Evolutionary conservation across 2,797 vertebrate species (phyloP).

Genomic region (Pelodytes ibericus): DNA sequence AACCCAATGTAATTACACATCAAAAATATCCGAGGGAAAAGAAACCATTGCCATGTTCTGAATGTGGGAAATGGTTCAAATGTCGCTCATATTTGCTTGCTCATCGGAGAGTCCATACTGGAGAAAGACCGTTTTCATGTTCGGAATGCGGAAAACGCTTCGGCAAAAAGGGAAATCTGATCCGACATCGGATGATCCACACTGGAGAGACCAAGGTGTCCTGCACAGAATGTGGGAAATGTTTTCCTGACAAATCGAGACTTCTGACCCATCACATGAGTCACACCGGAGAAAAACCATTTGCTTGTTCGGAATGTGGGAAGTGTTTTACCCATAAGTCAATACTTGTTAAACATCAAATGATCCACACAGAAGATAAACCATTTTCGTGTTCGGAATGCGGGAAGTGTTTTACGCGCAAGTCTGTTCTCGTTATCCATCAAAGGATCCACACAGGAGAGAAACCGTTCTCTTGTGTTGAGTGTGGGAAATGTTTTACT

Average conservation of each 20-base stretch:
- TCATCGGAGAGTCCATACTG: background rate
- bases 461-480: background rate
- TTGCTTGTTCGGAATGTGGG: background rate
- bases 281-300: constrained; percentile 9
- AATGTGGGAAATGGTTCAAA: background rate
- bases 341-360: background rate
- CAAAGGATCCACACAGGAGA: constrained; percentile 15
- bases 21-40: background rate
- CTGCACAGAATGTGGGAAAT: constrained; percentile 5
- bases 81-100: background rate
- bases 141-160: background rate
- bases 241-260: background rate
- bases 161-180: background rate
- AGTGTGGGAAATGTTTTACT: background rate
- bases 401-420: constrained; percentile 5
- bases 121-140: background rate
- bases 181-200: constrained; percentile 1
- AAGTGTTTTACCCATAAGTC: constrained; percentile 1
- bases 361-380: background rate
- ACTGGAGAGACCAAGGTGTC: background rate
- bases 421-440: constrained; percentile 8
- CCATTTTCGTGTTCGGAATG: constrained; percentile 12
- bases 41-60: background rate
- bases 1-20: background rate
- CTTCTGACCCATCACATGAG: background rate